phyloP scores from a whole-genome alignment of 2,888 invertebrate species.

The Latrodectus elegans region DNA sequence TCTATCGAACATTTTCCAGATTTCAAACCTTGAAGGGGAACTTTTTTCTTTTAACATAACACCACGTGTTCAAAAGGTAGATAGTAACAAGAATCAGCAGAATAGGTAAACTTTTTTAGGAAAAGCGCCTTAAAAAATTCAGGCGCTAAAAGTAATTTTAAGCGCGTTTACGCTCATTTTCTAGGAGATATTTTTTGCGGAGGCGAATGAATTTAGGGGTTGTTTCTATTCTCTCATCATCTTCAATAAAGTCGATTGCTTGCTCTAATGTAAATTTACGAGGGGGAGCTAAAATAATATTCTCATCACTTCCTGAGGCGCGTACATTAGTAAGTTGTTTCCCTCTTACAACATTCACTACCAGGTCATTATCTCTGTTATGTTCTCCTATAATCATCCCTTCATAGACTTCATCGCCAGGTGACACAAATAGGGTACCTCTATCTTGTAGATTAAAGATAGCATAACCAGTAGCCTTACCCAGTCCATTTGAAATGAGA shows the following conservation, averaged over 20 bases:
- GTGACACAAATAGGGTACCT: background rate
- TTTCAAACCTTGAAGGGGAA: no score
- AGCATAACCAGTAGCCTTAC: background rate
- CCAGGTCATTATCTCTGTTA: background rate
- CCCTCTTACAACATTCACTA: background rate
- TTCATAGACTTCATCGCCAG: background rate
- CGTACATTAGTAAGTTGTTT: slow-evolving; percentile 9
- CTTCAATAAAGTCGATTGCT: background rate
- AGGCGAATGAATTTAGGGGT: slow-evolving; percentile 11
- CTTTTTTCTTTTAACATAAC: no score
- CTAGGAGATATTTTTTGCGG: background rate
- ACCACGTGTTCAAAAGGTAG: no score
- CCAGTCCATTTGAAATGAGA: background rate
- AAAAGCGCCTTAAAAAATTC: no score
- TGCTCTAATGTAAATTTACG: background rate
- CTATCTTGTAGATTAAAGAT: background rate
- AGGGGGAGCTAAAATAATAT: background rate
- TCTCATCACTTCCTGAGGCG: background rate
- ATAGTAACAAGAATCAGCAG: no score
- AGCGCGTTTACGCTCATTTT: slow-evolving; percentile 7
- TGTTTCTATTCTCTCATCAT: slow-evolving; percentile 8
- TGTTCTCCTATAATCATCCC: background rate
- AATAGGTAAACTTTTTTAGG: no score
- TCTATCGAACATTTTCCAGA: no score
- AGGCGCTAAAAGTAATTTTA: no score